Evolutionary conservation across 2,888 invertebrate species (phyloP), one percentile per base, ranked within the genome.

Genomic region (Dichetophora obliterata): DNA sequence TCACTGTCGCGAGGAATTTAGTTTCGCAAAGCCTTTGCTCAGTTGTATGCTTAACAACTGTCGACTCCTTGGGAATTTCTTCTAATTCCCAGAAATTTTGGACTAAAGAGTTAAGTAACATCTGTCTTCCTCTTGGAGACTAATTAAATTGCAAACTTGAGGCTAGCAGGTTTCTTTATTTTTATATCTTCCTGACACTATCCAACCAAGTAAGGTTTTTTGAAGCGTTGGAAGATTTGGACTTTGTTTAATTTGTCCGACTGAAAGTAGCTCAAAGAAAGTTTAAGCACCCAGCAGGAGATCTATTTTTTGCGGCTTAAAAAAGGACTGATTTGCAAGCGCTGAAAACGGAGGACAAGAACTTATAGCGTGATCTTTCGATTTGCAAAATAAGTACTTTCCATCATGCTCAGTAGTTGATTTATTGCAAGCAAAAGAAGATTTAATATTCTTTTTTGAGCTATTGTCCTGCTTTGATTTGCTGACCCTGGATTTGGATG

Each of bases 61-160:
- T 19, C 22, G 22, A 24, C 27, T 69, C 27, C n/a, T 24, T 43
- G 22, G 9, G 75, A 66, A 78, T 57, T n/a, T 78, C 75, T 22
- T 78, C 75, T 27, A 76, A 50, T 57, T 69, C 69, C 78, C 73
- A 78, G 59, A 78, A 78, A 27, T 65, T 76, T 14, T 61, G 65
- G 14, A 78, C 34, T n/a, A 65, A 54, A 22, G 52, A 54, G 22
- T 70, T 57, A 48, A 77, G 14, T 8, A 37, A 37, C 37, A 37
- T 5, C 37, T 37, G 3, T 19, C 22, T 22, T 54, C n/a, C 5
- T n/a, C 19, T 54, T 54, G 8, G 1, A n/a, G n/a, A 16, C 16
- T 22, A 5, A 16, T 3, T 4, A n/a, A 24, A 3, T 5, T 22
- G 22, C n/a, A 66, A 8, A 14, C 31, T 43, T 66, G 11, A 54